These are phyloP conservation scores for Pseudorhombus dupliciocellatus DNA, from an alignment of 2,113 vertebrate genomes.

Conservation along the genomic window DNA sequence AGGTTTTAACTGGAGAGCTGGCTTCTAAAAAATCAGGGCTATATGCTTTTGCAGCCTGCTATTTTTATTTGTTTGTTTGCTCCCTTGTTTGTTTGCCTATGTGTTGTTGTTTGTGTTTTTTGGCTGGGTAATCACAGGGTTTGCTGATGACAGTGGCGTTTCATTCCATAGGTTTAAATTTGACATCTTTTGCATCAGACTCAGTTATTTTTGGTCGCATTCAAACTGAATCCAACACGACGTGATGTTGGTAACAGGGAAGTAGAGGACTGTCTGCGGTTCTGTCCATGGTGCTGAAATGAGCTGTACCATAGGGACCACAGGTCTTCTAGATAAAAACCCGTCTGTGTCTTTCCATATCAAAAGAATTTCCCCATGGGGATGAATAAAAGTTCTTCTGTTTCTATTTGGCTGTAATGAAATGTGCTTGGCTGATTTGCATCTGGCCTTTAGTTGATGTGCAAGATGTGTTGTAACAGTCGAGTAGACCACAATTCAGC, in stretches of 20 bases:
- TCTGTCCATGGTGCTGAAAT: constrained; percentile 79
- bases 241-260: background rate
- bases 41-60: constrained; percentile 69
- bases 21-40: constrained; percentile 69
- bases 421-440: background rate
- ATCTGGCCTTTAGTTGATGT: background rate
- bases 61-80: constrained; percentile 77
- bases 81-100: constrained; percentile 58
- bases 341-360: background rate
- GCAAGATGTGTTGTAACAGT: constrained; percentile 4
- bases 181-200: constrained; percentile 40
- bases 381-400: background rate
- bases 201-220: background rate
- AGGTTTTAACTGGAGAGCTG: constrained; percentile 76
- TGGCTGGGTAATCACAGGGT: constrained; percentile 51
- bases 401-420: constrained; percentile 30
- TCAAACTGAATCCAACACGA: background rate
- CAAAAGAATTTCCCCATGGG: no score
- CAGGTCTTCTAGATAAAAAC: background rate
- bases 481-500: constrained; percentile 28
- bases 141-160: constrained; percentile 15
- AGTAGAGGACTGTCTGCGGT: background rate
- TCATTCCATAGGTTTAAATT: constrained; percentile 58
- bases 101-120: constrained; percentile 59
- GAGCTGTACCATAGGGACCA: background rate